Evolutionary conservation across 2,797 vertebrate genomes (phyloP).

Genomic region (Melanotaenia pygmaea): DNA sequence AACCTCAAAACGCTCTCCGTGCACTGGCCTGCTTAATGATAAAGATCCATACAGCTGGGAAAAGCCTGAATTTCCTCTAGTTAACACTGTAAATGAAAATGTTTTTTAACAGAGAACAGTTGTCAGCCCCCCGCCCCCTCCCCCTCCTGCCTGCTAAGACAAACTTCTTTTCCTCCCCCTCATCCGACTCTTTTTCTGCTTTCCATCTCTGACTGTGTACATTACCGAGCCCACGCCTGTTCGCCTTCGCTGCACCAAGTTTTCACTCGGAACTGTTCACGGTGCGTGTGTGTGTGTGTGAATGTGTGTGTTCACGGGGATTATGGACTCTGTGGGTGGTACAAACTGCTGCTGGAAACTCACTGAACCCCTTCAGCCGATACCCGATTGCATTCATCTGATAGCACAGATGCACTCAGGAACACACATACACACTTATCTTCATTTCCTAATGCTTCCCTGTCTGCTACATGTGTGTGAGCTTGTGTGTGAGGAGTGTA

Average conservation of each 20-base stretch:
- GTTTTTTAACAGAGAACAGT: not conserved
- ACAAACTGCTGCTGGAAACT: conserved; percentile 33
- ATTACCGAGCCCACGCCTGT: conserved; percentile 54
- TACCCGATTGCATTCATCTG: conserved; percentile 26
- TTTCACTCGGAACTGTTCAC: conserved; percentile 21
- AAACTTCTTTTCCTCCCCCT: conserved; percentile 58
- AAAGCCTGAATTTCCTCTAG: not conserved
- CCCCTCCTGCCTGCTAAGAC: conserved; percentile 8
- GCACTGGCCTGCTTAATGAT: not conserved
- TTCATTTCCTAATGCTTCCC: conserved; percentile 11
- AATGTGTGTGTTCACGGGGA: not conserved
- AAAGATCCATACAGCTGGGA: not conserved
- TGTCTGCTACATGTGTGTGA: too few relatives aligned
- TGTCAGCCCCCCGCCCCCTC: not conserved
- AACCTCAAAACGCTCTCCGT: conserved; percentile 27
- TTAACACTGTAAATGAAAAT: not conserved
- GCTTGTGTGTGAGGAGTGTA: not conserved
- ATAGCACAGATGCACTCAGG: not conserved
- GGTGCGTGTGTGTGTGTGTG: conserved; percentile 5
- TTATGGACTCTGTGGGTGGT: conserved; percentile 44
- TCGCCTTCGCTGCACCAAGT: conserved; percentile 26
- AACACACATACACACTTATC: not conserved
- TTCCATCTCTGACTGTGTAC: conserved; percentile 60
- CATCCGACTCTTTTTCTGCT: conserved; percentile 46
- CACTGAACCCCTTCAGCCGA: conserved; percentile 8